phyloP scores from a whole-genome alignment of 2,113 vertebrate genomes.

The Alligator mississippiensis region DNA sequence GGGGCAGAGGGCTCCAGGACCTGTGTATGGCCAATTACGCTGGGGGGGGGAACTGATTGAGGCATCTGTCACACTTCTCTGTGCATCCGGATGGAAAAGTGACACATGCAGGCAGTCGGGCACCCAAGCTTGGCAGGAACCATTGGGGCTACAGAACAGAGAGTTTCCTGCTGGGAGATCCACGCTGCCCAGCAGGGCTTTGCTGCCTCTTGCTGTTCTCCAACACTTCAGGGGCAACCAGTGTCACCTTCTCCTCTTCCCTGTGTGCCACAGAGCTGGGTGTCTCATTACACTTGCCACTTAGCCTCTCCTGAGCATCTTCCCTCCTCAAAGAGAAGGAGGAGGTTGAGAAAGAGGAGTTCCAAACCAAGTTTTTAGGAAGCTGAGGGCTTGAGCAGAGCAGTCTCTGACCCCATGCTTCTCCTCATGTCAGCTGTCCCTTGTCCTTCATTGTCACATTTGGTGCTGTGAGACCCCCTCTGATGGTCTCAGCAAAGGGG shows the following conservation, averaged over 20 bases:
- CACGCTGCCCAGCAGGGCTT: background rate
- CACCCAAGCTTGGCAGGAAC: background rate
- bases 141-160: background rate
- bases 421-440: background rate
- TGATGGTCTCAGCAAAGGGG: background rate
- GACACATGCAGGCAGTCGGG: background rate
- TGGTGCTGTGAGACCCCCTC: background rate
- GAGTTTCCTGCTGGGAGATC: background rate
- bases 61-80: rapidly evolving
- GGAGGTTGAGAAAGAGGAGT: background rate
- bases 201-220: background rate
- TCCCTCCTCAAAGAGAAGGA: background rate
- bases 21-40: background rate
- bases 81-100: background rate
- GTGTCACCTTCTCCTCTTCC: background rate
- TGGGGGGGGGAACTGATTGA: background rate
- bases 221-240: background rate
- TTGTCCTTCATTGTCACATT: background rate
- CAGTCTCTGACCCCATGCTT: background rate
- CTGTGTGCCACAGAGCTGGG: background rate
- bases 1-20: background rate
- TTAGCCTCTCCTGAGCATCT: background rate
- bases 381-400: background rate
- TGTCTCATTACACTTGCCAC: background rate
- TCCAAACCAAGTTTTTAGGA: background rate